Evolutionary conservation across 37 sponge, comb jelly and placozoan species (phyloP).

Genomic region (Petrosia ficiformis): DNA sequence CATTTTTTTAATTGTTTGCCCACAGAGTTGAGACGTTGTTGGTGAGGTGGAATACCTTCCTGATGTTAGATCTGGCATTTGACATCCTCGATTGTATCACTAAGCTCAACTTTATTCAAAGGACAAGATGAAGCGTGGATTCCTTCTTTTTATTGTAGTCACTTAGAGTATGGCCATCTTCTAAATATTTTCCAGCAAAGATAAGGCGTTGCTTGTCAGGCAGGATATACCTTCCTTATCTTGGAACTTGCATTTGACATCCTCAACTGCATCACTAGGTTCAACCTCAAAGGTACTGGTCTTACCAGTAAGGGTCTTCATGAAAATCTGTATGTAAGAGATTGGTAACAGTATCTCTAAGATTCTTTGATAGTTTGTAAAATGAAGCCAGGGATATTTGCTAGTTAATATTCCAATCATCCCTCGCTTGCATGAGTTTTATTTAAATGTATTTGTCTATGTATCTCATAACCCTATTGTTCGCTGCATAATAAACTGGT

Average conservation of each 20-base stretch:
- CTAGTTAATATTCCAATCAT: no score
- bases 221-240: slow-evolving; percentile 79
- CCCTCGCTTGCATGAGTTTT: no score
- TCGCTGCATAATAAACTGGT: no score
- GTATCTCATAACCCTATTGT: no score
- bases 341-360: no score
- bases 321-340: no score
- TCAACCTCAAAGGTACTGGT: slow-evolving; percentile 97
- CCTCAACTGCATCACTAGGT: slow-evolving; percentile 83
- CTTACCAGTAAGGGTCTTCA: slow-evolving; percentile 55
- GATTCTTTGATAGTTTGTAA: no score
- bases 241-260: slow-evolving; percentile 72
- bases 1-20: no score
- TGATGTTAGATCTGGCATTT: slow-evolving; percentile 97
- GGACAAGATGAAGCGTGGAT: slow-evolving; percentile 86
- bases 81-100: slow-evolving; percentile 93
- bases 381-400: no score
- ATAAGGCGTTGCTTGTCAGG: slow-evolving; percentile 82
- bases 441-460: no score
- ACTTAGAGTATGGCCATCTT: slow-evolving; percentile 76
- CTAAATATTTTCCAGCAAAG: slow-evolving; percentile 83
- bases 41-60: slow-evolving; percentile 97
- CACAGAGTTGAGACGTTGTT: no score
- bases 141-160: slow-evolving; percentile 92
- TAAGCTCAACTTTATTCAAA: slow-evolving; percentile 87